phyloP scores from a whole-genome alignment of 2,888 invertebrate genomes.

The Nomada ruficornis region DNA sequence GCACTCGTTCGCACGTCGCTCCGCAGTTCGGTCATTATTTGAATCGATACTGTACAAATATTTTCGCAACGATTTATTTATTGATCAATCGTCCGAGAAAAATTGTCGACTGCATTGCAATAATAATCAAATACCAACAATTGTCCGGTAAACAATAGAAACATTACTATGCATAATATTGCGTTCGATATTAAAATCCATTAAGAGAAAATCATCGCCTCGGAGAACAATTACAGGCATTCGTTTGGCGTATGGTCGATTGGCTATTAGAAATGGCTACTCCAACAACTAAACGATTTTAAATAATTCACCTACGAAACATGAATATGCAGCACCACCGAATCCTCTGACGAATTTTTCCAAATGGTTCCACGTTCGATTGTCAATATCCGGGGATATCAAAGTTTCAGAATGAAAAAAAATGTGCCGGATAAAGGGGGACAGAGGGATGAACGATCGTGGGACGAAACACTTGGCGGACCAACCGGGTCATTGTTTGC shows the following conservation, averaged over 20 bases:
- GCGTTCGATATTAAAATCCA: not conserved
- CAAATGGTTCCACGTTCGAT: slow-evolving; percentile 10
- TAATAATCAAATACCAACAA: too few relatives aligned
- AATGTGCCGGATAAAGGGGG: not conserved
- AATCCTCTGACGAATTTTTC: slow-evolving; percentile 21
- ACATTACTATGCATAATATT: not conserved
- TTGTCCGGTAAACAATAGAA: too few relatives aligned
- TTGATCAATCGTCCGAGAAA: too few relatives aligned
- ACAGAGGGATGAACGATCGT: not conserved
- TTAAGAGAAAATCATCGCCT: not conserved
- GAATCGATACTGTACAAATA: too few relatives aligned
- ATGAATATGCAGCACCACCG: slow-evolving; percentile 27
- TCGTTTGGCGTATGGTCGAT: slow-evolving; percentile 6
- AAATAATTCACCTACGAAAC: slow-evolving; percentile 27
- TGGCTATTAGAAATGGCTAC: slow-evolving; percentile 11
- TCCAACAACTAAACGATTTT: slow-evolving; percentile 22
- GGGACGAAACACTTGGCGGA: not conserved
- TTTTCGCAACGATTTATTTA: not conserved
- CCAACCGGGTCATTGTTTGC: slow-evolving; percentile 13
- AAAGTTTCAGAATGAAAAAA: slow-evolving; percentile 3
- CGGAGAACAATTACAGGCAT: not conserved
- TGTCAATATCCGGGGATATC: slow-evolving; percentile 18
- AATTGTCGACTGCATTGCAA: too few relatives aligned
- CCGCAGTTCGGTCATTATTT: too few relatives aligned
- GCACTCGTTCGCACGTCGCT: too few relatives aligned